Base-by-base conservation (phyloP, 2,797 vertebrate species). In the Anguilla anguilla region DNA sequence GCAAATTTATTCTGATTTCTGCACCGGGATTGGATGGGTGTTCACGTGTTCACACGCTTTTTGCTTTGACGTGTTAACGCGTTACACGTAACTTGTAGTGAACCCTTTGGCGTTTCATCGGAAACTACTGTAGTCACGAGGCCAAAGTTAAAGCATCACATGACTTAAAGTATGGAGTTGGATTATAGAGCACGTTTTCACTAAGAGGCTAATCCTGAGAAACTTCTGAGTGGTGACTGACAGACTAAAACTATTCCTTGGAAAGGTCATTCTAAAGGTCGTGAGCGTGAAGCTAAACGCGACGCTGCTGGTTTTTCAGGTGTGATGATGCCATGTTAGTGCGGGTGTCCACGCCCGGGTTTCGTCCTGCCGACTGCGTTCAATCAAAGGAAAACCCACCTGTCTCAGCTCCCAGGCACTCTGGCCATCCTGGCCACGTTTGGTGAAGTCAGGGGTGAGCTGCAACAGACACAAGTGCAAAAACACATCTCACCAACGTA, bases 401-500 rank as follows among this genome's bases (percentile, higher is more conserved):
- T 95, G 95, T 91, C 93, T 95, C 91, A 93, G 91, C 89, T 94
- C 92, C 94, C 93, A 96, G 86, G 90, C 89, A 83, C 88, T 35
- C 86, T 93, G 94, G 79, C 89, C 82, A 86, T 92, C 92, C 86
- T 92, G 93, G 87, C 94, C 31, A 93, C 46, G 87, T 82, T 85
- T 92, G 86, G 93, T 64, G 88, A 94, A 92, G 89, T 96, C 93
- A 88, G 95, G 92, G 9, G 95, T 93, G 87, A 94, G 84, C 96
- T 96, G 85, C 74, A 61, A 88, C 4, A 88, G 49, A 89, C 31
- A 84, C 28, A 90, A 53, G 9, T 1, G 9, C 57, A 85, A 3
- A 69, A 3, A 43, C 31, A 57, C 1, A 15, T 53, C 51, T 53
- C 25, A n/a, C 31, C 69, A 74, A 74, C 7, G 28, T 3, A 67